Base-by-base conservation (phyloP, 1,140 invertebrate genomes). In the Drosophila lacteicornis region DNA sequence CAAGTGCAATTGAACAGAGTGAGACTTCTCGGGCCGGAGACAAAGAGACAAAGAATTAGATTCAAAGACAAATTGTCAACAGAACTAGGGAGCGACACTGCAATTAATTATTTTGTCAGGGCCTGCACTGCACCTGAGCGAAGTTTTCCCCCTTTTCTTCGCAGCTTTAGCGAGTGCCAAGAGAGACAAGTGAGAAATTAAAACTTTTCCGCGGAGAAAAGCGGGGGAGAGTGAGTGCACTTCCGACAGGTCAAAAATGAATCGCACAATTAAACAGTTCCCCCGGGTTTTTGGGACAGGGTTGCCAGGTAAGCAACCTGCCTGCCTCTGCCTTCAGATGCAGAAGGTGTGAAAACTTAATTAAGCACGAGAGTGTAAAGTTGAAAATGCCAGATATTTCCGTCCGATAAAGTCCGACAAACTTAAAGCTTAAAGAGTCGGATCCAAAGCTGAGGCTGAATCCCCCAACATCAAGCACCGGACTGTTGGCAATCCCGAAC, bases 101-200 rank as follows among this genome's bases (percentile, higher is more conserved):
- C 85, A 81, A 88, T 88, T 88, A 88, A 88, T 91, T 88, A 88
- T 82, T 82, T 91, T 79, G 85, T 81, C 81, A 65, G 55, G 45
- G 53, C 59, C 66, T 69, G 47, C 46, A 22, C 55, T 69, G 79
- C 79, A 49, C 55, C 55, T 56, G 65, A 45, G 59, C 40, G 38
- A 58, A 74, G 51, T 53, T 61, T 60, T 45, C 49, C 58, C 4
- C 22, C 7, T 27, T 40, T 67, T 36, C 47, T 40, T 47, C 43
- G 38, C 61, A 46, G 51, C 45, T 75, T 55, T 47, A 53, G 57
- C 62, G 66, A 76, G 67, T 87, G 71, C 71, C 78, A 81, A 61
- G 78, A 61, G 78, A 81, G 85, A 88, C 85, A 90, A 88, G 85
- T 90, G 82, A 90, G 81, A 91, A 90, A 88, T 88, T 90, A 88